Evolutionary conservation across 2,888 invertebrate genomes (phyloP).

Genomic region (Amblyteles armatorius): DNA sequence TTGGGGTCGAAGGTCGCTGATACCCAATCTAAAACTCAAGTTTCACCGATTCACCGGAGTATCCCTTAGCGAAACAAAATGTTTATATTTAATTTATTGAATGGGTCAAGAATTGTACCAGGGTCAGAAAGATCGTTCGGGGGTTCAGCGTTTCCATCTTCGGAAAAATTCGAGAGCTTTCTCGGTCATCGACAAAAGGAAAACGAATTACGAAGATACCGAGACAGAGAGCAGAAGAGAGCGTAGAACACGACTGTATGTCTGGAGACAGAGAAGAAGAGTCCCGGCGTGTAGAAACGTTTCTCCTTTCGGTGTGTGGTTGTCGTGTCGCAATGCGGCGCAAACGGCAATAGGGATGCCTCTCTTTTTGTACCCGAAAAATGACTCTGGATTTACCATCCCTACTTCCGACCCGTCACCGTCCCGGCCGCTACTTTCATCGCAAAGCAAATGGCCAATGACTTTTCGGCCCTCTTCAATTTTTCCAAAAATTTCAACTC

Average conservation of each 20-base stretch:
- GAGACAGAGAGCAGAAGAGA: constrained; percentile 20
- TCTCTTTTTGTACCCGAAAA: constrained; percentile 53
- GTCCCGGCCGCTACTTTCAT: not conserved
- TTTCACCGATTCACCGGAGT: not conserved
- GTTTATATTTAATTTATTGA: not conserved
- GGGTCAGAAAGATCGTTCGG: constrained; percentile 32
- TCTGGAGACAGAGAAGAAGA: constrained; percentile 58
- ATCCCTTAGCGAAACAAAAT: not conserved
- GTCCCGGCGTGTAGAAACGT: constrained; percentile 40
- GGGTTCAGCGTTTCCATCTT: constrained; percentile 16
- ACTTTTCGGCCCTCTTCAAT: not conserved
- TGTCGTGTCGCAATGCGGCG: constrained; percentile 83
- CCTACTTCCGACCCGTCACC: not conserved
- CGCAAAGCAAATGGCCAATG: not conserved
- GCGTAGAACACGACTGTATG: constrained; percentile 49
- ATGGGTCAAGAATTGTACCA: constrained; percentile 38
- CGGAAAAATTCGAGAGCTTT: constrained; percentile 26
- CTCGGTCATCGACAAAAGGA: constrained; percentile 47
- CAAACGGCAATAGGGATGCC: constrained; percentile 76
- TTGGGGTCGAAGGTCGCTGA: no score
- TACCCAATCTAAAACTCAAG: no score
- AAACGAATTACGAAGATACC: constrained; percentile 34
- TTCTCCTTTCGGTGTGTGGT: constrained; percentile 64
- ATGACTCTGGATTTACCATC: constrained; percentile 43
- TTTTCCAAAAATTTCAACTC: not conserved